Conservation (phyloP, 2,888 invertebrate genomes). For the Odontothrips loti region DNA sequence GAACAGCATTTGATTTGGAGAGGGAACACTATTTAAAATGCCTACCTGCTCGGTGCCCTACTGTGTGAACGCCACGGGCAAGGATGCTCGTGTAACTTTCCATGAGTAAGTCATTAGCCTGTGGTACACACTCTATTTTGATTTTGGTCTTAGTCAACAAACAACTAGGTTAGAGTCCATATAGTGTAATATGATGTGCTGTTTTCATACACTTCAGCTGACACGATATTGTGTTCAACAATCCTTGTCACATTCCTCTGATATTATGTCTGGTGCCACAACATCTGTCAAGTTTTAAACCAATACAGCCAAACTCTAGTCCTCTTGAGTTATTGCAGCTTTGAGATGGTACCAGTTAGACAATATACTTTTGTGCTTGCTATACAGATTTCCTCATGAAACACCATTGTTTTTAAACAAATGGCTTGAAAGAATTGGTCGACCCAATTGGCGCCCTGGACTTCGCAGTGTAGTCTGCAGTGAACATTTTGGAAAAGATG, state of each 20-base stretch:
- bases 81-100: neutral
- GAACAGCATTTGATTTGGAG: no score
- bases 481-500: neutral
- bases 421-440: slow-evolving; percentile 12
- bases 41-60: neutral
- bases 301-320: no score
- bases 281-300: neutral
- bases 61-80: neutral
- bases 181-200: no score
- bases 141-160: neutral
- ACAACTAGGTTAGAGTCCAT: no score
- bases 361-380: neutral
- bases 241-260: no score
- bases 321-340: neutral
- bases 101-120: neutral
- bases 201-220: no score
- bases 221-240: no score
- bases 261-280: neutral
- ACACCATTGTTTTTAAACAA: slow-evolving; percentile 1
- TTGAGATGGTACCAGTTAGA: neutral
- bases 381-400: slow-evolving; percentile 12
- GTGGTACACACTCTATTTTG: neutral
- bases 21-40: neutral
- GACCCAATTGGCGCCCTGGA: slow-evolving; percentile 7
- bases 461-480: neutral